Evolutionary conservation across 2,888 invertebrate genomes (phyloP).

Genomic region (Tetheella fluctuosa): DNA sequence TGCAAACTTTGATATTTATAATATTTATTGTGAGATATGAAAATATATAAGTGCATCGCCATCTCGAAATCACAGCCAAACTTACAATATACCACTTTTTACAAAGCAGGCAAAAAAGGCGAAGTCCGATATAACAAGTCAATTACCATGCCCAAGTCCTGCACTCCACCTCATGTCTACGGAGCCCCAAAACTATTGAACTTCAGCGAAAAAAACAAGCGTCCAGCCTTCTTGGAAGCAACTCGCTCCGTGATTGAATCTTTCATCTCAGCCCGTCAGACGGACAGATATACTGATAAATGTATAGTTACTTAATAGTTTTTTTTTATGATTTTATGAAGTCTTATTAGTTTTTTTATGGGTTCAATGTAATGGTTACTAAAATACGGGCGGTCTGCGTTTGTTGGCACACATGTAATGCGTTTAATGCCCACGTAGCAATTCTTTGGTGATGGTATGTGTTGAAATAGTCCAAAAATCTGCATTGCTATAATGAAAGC

Average conservation of each 20-base stretch:
- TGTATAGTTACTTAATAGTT: conserved; percentile 59
- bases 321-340: conserved; percentile 55
- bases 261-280: conserved; percentile 65
- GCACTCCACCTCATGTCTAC: background rate
- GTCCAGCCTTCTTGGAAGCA: conserved; percentile 69
- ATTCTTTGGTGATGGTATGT: background rate
- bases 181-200: conserved; percentile 63
- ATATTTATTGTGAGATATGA: background rate
- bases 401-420: conserved; percentile 1
- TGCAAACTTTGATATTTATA: too few species aligned
- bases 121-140: conserved; percentile 24
- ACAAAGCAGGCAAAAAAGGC: conserved; percentile 4
- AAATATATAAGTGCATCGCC: background rate
- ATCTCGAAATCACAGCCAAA: background rate
- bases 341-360: conserved; percentile 57
- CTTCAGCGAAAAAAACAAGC: conserved; percentile 55
- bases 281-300: conserved; percentile 50
- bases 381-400: conserved; percentile 12
- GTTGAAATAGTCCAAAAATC: background rate
- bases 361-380: conserved; percentile 31
- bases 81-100: background rate
- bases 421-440: background rate
- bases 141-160: conserved; percentile 23
- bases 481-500: background rate
- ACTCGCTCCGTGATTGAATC: conserved; percentile 72